These are phyloP conservation scores for Thaumetopoea pityocampa DNA, from an alignment of 1,140 invertebrate genomes.

Conservation along the genomic window DNA sequence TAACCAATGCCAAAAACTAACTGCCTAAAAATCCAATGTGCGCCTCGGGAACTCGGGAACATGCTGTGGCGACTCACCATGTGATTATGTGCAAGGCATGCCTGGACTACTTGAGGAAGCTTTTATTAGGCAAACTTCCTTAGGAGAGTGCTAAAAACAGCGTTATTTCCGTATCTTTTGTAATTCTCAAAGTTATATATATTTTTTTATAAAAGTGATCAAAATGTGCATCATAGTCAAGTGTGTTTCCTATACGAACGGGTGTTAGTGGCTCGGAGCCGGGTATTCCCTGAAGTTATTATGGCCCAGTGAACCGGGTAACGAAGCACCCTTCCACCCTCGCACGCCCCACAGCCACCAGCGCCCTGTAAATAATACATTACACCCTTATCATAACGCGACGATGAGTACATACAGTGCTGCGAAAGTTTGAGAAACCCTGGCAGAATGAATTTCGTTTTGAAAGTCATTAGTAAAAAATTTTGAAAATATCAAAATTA, in stretches of 20 bases:
- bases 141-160: too few relatives aligned
- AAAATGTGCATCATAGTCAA: constrained; percentile 17
- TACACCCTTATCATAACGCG: constrained; percentile 38
- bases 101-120: too few relatives aligned
- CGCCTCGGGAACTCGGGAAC: too few relatives aligned
- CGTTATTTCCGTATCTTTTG: too few relatives aligned
- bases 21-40: too few relatives aligned
- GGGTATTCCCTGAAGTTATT: constrained; percentile 70
- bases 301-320: constrained; percentile 63
- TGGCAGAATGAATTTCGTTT: background rate
- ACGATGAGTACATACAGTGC: constrained; percentile 12
- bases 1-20: too few relatives aligned
- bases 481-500: too few relatives aligned
- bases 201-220: too few relatives aligned
- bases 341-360: background rate
- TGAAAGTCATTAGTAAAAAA: background rate
- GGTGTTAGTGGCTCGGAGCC: constrained; percentile 49
- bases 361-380: constrained; percentile 62
- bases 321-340: constrained; percentile 38
- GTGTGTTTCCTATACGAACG: constrained; percentile 16
- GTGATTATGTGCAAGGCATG: too few relatives aligned
- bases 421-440: constrained; percentile 1
- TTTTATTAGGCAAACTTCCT: too few relatives aligned
- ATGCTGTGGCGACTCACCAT: too few relatives aligned
- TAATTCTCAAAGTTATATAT: too few relatives aligned